phyloP scores from a whole-genome alignment of 2,113 vertebrate species.

The Macquaria australasica region DNA sequence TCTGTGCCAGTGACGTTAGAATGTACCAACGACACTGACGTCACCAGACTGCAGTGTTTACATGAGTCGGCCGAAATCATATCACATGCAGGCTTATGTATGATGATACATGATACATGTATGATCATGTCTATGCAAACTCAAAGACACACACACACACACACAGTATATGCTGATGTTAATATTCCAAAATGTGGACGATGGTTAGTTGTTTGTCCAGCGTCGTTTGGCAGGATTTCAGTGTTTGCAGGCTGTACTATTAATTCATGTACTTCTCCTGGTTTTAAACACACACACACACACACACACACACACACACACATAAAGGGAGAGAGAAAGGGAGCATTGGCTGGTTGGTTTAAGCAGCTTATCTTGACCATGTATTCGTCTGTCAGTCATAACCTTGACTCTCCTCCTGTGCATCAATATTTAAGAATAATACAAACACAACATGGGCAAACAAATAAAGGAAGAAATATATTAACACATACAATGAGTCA shows the following conservation, averaged over 20 bases:
- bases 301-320: neutral
- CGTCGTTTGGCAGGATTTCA: neutral
- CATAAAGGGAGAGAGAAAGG: neutral
- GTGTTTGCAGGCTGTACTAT: slow-evolving; percentile 12
- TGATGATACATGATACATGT: too few species aligned
- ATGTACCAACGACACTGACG: neutral
- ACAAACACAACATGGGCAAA: neutral
- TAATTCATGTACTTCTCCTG: slow-evolving; percentile 17
- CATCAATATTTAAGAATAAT: neutral
- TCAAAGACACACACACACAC: neutral
- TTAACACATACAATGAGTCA: too few species aligned
- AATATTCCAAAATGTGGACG: neutral
- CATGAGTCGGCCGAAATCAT: neutral
- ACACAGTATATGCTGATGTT: too few species aligned
- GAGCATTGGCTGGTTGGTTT: neutral
- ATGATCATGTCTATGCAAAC: neutral
- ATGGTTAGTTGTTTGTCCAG: neutral
- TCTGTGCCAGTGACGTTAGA: too few species aligned
- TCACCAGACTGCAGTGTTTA: neutral
- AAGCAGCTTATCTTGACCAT: slow-evolving; percentile 27
- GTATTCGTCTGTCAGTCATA: slow-evolving; percentile 26
- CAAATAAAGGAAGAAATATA: neutral
- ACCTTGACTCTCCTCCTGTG: neutral
- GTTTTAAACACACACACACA: neutral
- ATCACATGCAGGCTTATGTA: neutral